Percentiles rank a stretch among this genome's conserved stretches.
Conservation (phyloP, 2,113 vertebrate species). For the Spheniscus mendiculus region DNA sequence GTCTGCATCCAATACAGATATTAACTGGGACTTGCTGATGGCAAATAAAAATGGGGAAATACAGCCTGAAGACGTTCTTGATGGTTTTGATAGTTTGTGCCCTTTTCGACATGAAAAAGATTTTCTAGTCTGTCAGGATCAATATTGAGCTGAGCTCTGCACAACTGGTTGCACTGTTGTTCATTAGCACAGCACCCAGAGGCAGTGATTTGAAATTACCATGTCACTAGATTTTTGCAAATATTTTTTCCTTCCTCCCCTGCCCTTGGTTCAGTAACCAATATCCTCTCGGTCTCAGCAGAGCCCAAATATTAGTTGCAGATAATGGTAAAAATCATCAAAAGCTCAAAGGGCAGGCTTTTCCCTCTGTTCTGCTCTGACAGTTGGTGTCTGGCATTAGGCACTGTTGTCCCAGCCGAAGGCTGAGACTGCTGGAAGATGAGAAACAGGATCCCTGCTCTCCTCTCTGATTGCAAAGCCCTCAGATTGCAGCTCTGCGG, state of each 20-base stretch:
- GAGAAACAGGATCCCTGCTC: not conserved
- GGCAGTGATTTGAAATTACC: not conserved
- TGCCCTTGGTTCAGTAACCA: not conserved
- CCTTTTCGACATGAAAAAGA: not conserved
- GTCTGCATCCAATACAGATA: not conserved
- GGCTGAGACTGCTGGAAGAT: not conserved
- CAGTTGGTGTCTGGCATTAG: not conserved
- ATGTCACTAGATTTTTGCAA: not conserved
- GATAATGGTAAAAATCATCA: not conserved
- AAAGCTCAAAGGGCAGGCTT: not conserved
- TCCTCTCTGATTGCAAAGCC: not conserved
- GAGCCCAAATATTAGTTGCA: not conserved
- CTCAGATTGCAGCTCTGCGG: not conserved
- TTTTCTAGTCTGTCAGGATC: not conserved
- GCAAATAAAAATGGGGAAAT: not conserved
- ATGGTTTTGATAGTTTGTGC: not conserved
- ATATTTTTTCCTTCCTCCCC: not conserved
- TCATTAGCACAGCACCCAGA: not conserved
- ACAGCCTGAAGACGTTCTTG: not conserved
- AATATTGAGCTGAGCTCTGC: not conserved
- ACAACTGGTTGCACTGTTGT: not conserved
- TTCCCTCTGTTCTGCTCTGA: not conserved
- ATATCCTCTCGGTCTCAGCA: not conserved
- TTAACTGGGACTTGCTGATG: not conserved
- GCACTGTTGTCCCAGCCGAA: not conserved